These are phyloP conservation scores for Troides aeacus DNA, from an alignment of 2,888 invertebrate species.

Conservation along the genomic window DNA sequence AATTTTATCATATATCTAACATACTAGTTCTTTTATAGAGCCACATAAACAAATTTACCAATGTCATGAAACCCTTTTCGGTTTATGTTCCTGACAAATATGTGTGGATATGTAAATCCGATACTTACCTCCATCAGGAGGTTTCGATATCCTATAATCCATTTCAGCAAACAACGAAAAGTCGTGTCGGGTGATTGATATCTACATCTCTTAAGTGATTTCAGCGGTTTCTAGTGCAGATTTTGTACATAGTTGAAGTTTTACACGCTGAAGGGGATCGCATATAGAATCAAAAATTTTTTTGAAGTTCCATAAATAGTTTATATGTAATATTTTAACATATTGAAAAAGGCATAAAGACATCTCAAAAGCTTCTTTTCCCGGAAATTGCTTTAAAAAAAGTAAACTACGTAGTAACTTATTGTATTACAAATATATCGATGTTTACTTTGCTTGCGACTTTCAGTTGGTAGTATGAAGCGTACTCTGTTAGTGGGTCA, in stretches of 20 bases:
- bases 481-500: too few relatives aligned
- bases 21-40: not conserved
- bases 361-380: too few relatives aligned
- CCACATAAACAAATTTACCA: conserved; percentile 8
- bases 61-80: conserved; percentile 27
- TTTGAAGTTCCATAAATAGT: too few relatives aligned
- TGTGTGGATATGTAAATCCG: conserved; percentile 66
- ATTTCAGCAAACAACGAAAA: conserved; percentile 76
- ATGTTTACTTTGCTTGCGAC: too few relatives aligned
- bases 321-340: too few relatives aligned
- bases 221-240: not conserved
- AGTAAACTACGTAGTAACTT: too few relatives aligned
- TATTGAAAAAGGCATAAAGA: too few relatives aligned
- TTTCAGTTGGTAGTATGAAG: too few relatives aligned
- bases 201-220: conserved; percentile 40
- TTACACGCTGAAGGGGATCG: too few relatives aligned
- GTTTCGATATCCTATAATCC: conserved; percentile 74
- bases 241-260: not conserved
- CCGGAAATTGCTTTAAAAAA: too few relatives aligned
- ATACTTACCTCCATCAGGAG: conserved; percentile 61
- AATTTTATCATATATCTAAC: not conserved
- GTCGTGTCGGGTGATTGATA: conserved; percentile 78
- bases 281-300: too few relatives aligned
- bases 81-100: conserved; percentile 28
- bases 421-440: too few relatives aligned